Conservation (phyloP, 2,888 invertebrate genomes). For the Junonia oenone region DNA sequence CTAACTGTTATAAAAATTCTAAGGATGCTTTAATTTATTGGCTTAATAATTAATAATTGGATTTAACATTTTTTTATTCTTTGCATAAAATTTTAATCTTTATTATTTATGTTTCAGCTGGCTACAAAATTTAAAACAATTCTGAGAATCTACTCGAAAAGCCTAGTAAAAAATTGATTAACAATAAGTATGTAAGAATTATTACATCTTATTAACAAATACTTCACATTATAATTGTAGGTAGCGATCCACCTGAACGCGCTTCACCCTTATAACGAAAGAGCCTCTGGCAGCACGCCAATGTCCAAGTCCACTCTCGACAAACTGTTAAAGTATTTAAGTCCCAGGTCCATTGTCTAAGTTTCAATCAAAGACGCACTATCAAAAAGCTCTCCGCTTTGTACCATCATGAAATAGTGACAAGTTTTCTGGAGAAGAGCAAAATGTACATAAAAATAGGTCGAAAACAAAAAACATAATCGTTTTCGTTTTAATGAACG, state of each 20-base stretch:
- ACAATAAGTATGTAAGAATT: no score
- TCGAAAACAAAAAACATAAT: background rate
- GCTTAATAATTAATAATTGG: no score
- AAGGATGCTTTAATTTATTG: no score
- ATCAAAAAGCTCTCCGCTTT: slow-evolving; percentile 17
- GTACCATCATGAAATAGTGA: slow-evolving; percentile 17
- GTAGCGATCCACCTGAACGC: slow-evolving; percentile 28
- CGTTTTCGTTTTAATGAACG: background rate
- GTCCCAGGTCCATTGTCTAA: slow-evolving; percentile 32
- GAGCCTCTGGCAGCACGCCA: slow-evolving; percentile 33
- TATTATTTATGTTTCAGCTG: no score
- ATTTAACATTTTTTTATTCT: no score
- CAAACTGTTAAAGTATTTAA: slow-evolving; percentile 36
- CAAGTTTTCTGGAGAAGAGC: slow-evolving; percentile 11
- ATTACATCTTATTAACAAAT: background rate
- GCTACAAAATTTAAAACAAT: no score
- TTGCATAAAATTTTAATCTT: no score
- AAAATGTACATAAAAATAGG: background rate
- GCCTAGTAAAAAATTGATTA: no score
- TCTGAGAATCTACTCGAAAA: no score
- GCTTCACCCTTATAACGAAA: slow-evolving; percentile 21
- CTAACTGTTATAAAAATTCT: no score
- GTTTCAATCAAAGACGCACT: slow-evolving; percentile 30
- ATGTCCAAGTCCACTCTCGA: slow-evolving; percentile 28
- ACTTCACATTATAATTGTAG: slow-evolving; percentile 12